Conservation (phyloP, 2,113 vertebrate species). For the Oxyura jamaicensis region DNA sequence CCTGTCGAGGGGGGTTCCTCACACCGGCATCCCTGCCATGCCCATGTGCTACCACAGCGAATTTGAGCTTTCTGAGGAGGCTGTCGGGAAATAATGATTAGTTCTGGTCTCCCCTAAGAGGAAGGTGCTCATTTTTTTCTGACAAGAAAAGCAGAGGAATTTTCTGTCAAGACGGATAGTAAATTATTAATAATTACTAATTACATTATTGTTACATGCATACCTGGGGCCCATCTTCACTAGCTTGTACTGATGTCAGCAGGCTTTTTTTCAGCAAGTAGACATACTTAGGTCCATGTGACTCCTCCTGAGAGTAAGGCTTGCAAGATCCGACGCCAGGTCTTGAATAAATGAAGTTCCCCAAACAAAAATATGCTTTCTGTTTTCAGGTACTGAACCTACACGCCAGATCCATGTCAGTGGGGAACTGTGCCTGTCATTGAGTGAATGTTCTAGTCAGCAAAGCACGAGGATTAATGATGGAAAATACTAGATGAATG, state of each 20-base stretch:
- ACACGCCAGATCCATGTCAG: not conserved
- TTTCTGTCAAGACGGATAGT: not conserved
- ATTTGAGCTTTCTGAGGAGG: not conserved
- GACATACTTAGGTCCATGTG: not conserved
- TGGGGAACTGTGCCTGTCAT: constrained; percentile 11
- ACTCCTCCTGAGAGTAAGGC: not conserved
- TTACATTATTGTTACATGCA: not conserved
- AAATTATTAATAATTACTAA: not conserved
- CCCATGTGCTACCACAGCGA: not conserved
- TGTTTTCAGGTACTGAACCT: not conserved
- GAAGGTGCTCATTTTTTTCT: not conserved
- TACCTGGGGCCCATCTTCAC: not conserved
- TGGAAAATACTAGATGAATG: constrained; percentile 73
- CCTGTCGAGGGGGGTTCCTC: not conserved
- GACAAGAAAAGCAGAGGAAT: not conserved
- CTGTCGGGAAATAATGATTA: not conserved
- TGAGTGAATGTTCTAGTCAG: constrained; percentile 27
- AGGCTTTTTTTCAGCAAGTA: not conserved
- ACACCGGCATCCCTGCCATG: no score
- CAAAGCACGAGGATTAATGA: constrained; percentile 65
- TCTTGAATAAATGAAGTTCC: not conserved
- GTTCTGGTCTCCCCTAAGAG: not conserved
- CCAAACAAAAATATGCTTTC: constrained; percentile 9
- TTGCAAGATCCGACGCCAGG: not conserved
- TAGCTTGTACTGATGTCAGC: not conserved